Evolutionary conservation across 2,888 invertebrate species (phyloP).

Genomic region (Orthosia gracilis): DNA sequence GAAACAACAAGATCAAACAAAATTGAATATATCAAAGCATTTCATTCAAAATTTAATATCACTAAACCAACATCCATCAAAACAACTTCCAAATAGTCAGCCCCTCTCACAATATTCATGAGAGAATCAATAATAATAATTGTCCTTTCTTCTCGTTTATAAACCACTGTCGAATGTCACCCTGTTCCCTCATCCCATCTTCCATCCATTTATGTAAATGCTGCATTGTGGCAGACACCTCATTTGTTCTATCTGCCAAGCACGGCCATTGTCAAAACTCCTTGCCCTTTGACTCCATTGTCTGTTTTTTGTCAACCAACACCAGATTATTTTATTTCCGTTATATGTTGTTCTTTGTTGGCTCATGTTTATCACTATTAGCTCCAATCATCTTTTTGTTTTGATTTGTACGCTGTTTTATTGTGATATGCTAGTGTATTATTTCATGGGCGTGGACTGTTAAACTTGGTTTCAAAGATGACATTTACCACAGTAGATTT

Average conservation of each 20-base stretch:
- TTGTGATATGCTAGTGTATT: slow-evolving; percentile 49
- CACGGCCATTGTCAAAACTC: slow-evolving; percentile 84
- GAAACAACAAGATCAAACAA: no score
- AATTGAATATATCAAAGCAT: not conserved
- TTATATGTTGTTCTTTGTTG: slow-evolving; percentile 85
- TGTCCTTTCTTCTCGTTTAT: slow-evolving; percentile 71
- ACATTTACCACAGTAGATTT: slow-evolving; percentile 49
- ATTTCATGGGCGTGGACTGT: slow-evolving; percentile 47
- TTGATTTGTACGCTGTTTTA: slow-evolving; percentile 27
- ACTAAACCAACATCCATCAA: slow-evolving; percentile 48
- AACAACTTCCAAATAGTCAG: slow-evolving; percentile 61
- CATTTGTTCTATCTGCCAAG: slow-evolving; percentile 87
- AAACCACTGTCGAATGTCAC: slow-evolving; percentile 71
- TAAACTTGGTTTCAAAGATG: slow-evolving; percentile 49
- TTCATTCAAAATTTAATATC: slow-evolving; percentile 33
- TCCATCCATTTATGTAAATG: slow-evolving; percentile 86
- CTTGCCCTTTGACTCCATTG: slow-evolving; percentile 90
- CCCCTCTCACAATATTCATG: slow-evolving; percentile 71
- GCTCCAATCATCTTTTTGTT: slow-evolving; percentile 63
- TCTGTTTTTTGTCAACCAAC: slow-evolving; percentile 87
- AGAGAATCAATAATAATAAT: slow-evolving; percentile 75
- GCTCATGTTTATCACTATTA: slow-evolving; percentile 79
- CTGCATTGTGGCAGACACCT: slow-evolving; percentile 86
- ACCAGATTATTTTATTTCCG: slow-evolving; percentile 90
- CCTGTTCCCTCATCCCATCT: slow-evolving; percentile 73